Conservation (phyloP, 2,888 invertebrate species). For the Altica lythri region DNA sequence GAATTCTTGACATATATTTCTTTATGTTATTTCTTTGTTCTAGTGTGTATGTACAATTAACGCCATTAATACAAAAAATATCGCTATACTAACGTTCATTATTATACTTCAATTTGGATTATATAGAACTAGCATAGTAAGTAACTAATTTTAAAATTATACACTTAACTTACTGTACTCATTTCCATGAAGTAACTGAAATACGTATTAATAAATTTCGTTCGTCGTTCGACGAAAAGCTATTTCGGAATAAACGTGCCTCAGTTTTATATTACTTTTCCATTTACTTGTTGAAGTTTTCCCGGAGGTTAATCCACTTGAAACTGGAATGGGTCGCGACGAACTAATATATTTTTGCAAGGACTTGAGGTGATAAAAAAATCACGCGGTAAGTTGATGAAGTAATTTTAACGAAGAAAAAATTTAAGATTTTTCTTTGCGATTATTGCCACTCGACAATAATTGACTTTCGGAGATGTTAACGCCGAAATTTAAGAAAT, state of each 20-base stretch:
- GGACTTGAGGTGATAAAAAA: neutral
- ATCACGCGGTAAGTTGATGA: conserved; percentile 6
- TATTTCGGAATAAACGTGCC: conserved; percentile 15
- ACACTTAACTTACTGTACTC: neutral
- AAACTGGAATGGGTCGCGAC: neutral
- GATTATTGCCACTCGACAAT: conserved; percentile 19
- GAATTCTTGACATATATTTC: too few species aligned
- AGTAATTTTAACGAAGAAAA: conserved; percentile 9
- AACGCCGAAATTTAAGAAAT: conserved; percentile 11
- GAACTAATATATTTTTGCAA: neutral
- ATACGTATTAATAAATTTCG: neutral
- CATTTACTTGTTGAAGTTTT: conserved; percentile 20
- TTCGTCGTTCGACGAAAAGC: neutral
- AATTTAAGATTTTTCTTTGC: conserved; percentile 12
- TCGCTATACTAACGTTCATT: too few species aligned
- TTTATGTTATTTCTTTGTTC: too few species aligned
- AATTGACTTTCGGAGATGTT: conserved; percentile 15
- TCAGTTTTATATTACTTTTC: conserved; percentile 19
- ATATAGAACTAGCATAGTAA: too few species aligned
- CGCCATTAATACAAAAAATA: too few species aligned
- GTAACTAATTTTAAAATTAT: neutral
- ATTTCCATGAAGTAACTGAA: neutral
- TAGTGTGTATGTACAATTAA: too few species aligned
- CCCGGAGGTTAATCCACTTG: conserved; percentile 13
- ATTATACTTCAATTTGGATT: neutral